Evolutionary conservation across 2,888 invertebrate species (phyloP).

Genomic region (Resseliella maxima): DNA sequence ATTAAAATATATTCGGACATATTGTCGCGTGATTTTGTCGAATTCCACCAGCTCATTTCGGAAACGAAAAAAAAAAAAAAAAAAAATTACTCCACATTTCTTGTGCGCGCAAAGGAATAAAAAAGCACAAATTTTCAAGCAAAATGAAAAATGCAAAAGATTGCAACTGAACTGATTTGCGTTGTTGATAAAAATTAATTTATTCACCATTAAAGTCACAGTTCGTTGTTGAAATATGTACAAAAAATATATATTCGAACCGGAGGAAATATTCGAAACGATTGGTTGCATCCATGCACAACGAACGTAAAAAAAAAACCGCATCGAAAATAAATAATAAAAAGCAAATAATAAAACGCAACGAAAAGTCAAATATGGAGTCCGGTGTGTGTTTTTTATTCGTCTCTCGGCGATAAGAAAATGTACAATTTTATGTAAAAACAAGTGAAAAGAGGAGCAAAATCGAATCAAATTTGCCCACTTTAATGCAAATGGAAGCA

Average conservation of each 20-base stretch:
- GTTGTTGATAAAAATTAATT: constrained; percentile 53
- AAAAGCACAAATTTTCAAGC: no score
- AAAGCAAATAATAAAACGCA: constrained; percentile 27
- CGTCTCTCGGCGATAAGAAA: constrained; percentile 55
- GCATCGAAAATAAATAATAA: constrained; percentile 28
- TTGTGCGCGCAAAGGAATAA: no score
- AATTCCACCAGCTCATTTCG: neutral
- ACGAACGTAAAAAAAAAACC: neutral
- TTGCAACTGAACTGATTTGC: constrained; percentile 25
- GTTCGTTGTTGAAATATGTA: constrained; percentile 31
- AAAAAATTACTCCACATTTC: no score
- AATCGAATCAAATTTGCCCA: constrained; percentile 34
- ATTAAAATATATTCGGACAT: constrained; percentile 30
- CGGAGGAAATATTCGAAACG: no score
- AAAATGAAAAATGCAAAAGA: constrained; percentile 27
- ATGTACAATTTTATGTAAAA: constrained; percentile 41
- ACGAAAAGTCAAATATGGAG: neutral
- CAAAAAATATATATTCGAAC: constrained; percentile 10
- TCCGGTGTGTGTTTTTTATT: neutral
- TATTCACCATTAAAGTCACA: constrained; percentile 25
- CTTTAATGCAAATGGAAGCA: constrained; percentile 11
- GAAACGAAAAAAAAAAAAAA: neutral
- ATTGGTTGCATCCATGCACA: no score
- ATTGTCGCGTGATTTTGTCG: constrained; percentile 37
- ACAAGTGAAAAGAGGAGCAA: neutral